Percentiles rank a stretch among this genome's conserved stretches.
These are phyloP conservation scores for Carcharodon carcharias DNA, from an alignment of 2,797 vertebrate species.

Conservation along the genomic window DNA sequence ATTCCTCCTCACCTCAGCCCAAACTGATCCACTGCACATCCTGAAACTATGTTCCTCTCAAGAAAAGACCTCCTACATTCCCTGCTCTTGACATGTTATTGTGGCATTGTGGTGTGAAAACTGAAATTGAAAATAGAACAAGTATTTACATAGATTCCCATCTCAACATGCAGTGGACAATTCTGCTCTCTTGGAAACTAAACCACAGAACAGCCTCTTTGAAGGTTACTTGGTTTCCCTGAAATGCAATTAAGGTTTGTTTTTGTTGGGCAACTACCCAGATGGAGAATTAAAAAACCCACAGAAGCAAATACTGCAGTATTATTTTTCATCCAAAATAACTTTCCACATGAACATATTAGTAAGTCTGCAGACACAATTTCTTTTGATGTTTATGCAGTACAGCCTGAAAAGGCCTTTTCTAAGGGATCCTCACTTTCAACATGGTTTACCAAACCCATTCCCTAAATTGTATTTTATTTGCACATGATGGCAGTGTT, in stretches of 20 bases:
- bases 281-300: background rate
- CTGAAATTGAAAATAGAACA: background rate
- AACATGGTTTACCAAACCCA: background rate
- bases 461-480: background rate
- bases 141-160: background rate
- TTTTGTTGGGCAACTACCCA: background rate
- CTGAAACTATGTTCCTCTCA: background rate
- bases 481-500: background rate
- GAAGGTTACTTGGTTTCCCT: constrained; percentile 2
- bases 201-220: background rate
- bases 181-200: background rate
- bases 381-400: background rate
- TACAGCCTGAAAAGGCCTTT: background rate
- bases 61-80: background rate
- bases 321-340: constrained; percentile 9
- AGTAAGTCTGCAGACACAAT: background rate
- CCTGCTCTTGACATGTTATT: background rate
- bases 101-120: background rate
- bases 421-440: background rate
- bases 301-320: background rate
- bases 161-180: background rate
- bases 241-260: background rate
- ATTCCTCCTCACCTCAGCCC: background rate
- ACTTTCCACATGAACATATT: constrained; percentile 1
- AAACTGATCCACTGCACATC: background rate